These are phyloP conservation scores for Megathymus violae DNA, from an alignment of 1,140 invertebrate species.

Conservation along the genomic window DNA sequence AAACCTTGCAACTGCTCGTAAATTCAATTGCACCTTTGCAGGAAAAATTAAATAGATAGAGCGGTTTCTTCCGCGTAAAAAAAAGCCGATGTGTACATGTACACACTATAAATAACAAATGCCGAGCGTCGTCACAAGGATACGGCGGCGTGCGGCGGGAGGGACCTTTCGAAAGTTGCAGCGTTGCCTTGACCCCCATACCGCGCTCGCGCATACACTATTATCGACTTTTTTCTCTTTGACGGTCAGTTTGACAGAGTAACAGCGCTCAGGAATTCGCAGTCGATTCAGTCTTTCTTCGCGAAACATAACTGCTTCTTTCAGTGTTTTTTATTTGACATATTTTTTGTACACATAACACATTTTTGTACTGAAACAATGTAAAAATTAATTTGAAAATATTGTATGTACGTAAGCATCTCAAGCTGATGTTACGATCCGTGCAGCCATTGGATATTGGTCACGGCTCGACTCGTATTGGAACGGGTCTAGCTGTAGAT, in stretches of 20 bases:
- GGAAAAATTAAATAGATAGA: constrained; percentile 34
- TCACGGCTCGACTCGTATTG: no score
- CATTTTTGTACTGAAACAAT: no score
- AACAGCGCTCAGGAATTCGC: constrained; percentile 27
- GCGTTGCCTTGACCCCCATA: constrained; percentile 48
- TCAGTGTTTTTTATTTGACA: no score
- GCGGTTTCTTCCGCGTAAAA: constrained; percentile 32
- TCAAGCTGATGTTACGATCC: no score
- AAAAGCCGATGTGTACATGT: constrained; percentile 28
- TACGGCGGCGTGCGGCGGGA: constrained; percentile 11
- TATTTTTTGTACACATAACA: no score
- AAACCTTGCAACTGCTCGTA: constrained; percentile 24
- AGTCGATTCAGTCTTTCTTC: constrained; percentile 25
- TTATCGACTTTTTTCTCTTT: constrained; percentile 36
- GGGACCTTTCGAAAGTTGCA: constrained; percentile 43
- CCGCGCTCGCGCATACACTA: constrained; percentile 41
- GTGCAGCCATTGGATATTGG: no score
- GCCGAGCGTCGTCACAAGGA: constrained; percentile 32
- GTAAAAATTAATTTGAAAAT: no score
- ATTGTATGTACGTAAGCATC: no score
- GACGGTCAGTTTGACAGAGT: constrained; percentile 33
- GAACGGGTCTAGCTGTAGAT: no score
- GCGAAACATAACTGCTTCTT: background rate
- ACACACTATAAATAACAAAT: constrained; percentile 39
- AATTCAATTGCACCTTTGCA: constrained; percentile 30